Evolutionary conservation across 2,888 invertebrate genomes (phyloP).

Genomic region (Melanotus villosus): DNA sequence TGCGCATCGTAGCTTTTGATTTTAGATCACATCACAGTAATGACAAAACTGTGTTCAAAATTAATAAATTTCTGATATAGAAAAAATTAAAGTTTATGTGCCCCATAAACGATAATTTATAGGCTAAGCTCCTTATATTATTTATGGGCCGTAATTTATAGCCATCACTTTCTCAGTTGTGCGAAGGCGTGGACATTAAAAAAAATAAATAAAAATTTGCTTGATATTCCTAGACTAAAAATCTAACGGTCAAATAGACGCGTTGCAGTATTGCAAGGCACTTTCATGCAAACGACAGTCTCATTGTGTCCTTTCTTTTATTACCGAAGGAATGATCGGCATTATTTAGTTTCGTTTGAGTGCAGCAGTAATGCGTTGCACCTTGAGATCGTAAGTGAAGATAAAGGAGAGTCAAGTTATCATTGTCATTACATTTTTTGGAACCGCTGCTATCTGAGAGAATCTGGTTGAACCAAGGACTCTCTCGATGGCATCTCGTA

Average conservation of each 20-base stretch:
- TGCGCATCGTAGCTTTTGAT: no score
- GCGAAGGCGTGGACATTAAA: no score
- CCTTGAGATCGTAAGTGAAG: conserved; percentile 1
- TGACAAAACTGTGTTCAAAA: no score
- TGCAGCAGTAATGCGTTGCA: conserved; percentile 11
- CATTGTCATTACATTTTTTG: conserved; percentile 36
- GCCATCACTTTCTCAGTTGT: no score
- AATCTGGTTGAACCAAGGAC: conserved; percentile 32
- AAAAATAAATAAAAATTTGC: no score
- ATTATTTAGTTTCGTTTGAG: conserved; percentile 7
- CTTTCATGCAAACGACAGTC: neutral
- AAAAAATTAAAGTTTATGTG: no score
- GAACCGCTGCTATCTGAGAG: conserved; percentile 14
- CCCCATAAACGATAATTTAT: no score
- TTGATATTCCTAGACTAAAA: no score
- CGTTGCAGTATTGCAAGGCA: neutral
- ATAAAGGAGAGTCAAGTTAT: conserved; percentile 20
- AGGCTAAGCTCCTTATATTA: no score
- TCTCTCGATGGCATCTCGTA: conserved; percentile 29
- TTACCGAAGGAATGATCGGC: neutral
- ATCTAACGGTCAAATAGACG: neutral
- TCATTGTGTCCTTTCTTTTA: neutral
- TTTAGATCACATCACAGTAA: no score
- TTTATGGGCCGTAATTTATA: no score
- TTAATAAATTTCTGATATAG: no score